Evolutionary conservation across 2,888 invertebrate species (phyloP).

Genomic region (Dione vanillae): DNA sequence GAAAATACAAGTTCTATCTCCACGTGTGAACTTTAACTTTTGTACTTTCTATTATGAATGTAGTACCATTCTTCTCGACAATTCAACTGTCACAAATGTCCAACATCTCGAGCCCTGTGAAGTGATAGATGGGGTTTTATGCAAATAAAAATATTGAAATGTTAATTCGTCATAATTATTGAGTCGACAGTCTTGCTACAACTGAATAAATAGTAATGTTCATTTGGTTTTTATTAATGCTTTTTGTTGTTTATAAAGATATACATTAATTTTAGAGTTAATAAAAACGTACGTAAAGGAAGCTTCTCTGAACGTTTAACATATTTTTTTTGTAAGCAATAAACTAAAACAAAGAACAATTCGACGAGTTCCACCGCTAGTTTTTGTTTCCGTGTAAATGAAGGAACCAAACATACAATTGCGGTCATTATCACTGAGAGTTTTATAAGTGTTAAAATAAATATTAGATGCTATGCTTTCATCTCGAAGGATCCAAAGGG

Average conservation of each 20-base stretch:
- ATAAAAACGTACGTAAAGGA: slow-evolving; percentile 15
- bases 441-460: slow-evolving; percentile 45
- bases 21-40: slow-evolving; percentile 79
- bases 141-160: slow-evolving; percentile 76
- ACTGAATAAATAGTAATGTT: slow-evolving; percentile 67
- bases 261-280: slow-evolving; percentile 22
- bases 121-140: slow-evolving; percentile 78
- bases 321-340: slow-evolving; percentile 31
- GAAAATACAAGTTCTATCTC: slow-evolving; percentile 47
- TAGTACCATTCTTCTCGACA: slow-evolving; percentile 61
- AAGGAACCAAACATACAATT: slow-evolving; percentile 40
- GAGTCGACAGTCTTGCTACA: slow-evolving; percentile 55
- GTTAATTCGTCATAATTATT: slow-evolving; percentile 75
- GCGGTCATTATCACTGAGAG: slow-evolving; percentile 41
- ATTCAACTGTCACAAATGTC: slow-evolving; percentile 81
- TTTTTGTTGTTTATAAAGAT: slow-evolving; percentile 40
- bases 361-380: slow-evolving; percentile 2
- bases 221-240: slow-evolving; percentile 67
- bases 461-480: slow-evolving; percentile 48
- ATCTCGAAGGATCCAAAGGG: slow-evolving; percentile 54
- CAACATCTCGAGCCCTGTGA: slow-evolving; percentile 64
- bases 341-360: slow-evolving; percentile 39
- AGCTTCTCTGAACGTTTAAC: slow-evolving; percentile 22
- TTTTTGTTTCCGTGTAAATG: slow-evolving; percentile 35
- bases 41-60: slow-evolving; percentile 54